Evolutionary conservation across 2,888 invertebrate genomes (phyloP), one percentile per base, ranked within the genome.

Genomic region (Drosophila anomalata): DNA sequence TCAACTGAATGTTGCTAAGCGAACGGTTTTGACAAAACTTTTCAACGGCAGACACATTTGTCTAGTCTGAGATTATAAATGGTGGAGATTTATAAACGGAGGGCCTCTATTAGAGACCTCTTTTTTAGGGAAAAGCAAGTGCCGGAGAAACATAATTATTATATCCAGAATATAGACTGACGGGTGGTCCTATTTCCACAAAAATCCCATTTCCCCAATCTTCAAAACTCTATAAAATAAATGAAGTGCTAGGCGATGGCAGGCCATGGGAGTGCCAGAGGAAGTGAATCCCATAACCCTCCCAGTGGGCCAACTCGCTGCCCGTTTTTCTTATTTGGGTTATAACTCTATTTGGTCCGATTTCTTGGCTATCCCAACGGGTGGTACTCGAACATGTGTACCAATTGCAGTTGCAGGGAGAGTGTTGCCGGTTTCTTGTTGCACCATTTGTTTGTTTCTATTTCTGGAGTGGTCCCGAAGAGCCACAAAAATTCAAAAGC

Each of bases 231-330:
- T 46, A 46, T 78, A 70, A 79, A 86, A 75, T 82, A 77, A 84
- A 84, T 84, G 78, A 67, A 86, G 88, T 84, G 88, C 73, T 67
- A 79, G 70, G 59, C 63, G 61, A 79, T 70, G 52, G 44, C 52
- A 54, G n/a, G 46, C 36, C 47, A 1, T 8, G 55, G 29, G 33
- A 42, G 44, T 33, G 39, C 31, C 33, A 24, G 46, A 33, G 65
- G 65, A 47, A 47, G 31, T 33, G n/a, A 29, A 53, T 36, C 24
- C 53, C 52, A 53, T 41, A 47, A 39, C 46, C 31, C 36, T 33
- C 48, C 42, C 31, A 44, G 50, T 53, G 46, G 44, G 42, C 52
- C 62, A 70, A 80, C n/a, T n/a, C n/a, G n/a, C n/a, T n/a, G n/a
- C n/a, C n/a, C n/a, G n/a, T n/a, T n/a, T n/a, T n/a, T n/a, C n/a